Percentiles rank a stretch among this genome's conserved stretches.
These are phyloP conservation scores for Drosophila bocki DNA, from an alignment of 1,140 invertebrate genomes.

Conservation along the genomic window DNA sequence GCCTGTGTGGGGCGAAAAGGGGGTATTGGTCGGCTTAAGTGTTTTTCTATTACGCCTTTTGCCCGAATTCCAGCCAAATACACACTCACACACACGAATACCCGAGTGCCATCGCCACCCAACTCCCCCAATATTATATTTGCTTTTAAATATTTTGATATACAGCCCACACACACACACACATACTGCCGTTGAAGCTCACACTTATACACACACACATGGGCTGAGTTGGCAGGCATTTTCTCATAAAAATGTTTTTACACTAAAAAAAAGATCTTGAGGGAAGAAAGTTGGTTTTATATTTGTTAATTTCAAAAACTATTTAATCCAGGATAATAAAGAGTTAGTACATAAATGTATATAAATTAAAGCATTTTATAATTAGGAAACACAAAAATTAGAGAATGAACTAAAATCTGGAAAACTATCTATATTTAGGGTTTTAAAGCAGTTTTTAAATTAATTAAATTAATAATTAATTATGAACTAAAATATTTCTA, in stretches of 20 bases:
- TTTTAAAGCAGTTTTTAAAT: no score
- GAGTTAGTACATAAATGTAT: background rate
- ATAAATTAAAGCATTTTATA: background rate
- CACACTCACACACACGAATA: constrained; percentile 23
- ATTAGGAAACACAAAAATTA: background rate
- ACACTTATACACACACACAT: constrained; percentile 23
- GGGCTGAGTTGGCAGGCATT: constrained; percentile 65
- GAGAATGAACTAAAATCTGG: no score
- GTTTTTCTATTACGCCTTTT: constrained; percentile 78
- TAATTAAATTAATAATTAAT: no score
- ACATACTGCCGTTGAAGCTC: background rate
- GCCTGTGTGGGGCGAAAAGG: constrained; percentile 18
- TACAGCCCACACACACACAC: constrained; percentile 60
- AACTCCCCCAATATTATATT: constrained; percentile 78
- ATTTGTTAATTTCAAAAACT: background rate
- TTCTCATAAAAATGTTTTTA: constrained; percentile 80
- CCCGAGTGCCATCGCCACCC: constrained; percentile 28
- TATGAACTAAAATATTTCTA: no score
- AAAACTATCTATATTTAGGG: no score
- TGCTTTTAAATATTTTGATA: constrained; percentile 85
- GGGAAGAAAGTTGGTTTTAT: background rate
- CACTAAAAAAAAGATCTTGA: background rate
- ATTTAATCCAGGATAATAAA: background rate
- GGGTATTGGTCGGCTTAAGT: constrained; percentile 66
- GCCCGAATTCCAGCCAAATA: constrained; percentile 34